Conservation (phyloP, 1,140 invertebrate species). For the Trinorchestia longiramus region DNA sequence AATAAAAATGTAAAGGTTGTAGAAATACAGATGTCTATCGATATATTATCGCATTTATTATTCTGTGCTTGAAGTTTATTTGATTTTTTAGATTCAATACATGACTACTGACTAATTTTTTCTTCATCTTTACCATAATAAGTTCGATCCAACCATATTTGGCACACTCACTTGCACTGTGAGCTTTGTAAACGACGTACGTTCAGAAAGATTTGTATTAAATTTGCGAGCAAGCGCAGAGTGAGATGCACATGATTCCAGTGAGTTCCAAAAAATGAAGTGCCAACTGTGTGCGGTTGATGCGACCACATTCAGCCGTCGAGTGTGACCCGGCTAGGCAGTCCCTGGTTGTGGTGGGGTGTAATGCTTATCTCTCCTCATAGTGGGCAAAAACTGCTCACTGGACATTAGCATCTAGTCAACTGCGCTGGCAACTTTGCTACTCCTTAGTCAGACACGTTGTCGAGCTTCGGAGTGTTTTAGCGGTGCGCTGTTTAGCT, state of each 20-base stretch:
- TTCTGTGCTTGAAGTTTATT: too few relatives aligned
- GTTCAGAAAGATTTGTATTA: too few relatives aligned
- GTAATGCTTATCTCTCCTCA: background rate
- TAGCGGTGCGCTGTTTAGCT: conserved; percentile 4
- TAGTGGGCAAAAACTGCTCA: conserved; percentile 14
- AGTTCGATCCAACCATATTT: too few relatives aligned
- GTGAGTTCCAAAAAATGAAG: background rate
- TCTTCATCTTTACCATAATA: too few relatives aligned
- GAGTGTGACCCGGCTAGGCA: background rate
- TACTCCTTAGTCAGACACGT: conserved; percentile 29
- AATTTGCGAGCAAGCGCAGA: background rate
- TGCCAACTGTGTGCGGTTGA: background rate
- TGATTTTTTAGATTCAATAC: too few relatives aligned
- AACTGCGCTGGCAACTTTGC: conserved; percentile 33
- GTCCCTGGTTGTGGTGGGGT: background rate
- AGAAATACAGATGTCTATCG: too few relatives aligned
- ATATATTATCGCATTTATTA: too few relatives aligned
- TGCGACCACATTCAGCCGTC: background rate
- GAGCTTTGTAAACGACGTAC: too few relatives aligned
- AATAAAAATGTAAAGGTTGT: too few relatives aligned
- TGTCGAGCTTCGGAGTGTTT: conserved; percentile 46
- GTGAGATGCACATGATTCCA: background rate
- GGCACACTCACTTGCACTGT: too few relatives aligned
- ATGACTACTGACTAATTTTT: too few relatives aligned
- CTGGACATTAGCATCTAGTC: conserved; percentile 46